A percentile compares a stretch with the other conserved stretches of the same genome.
These are phyloP conservation scores for Chanos chanos DNA, from an alignment of 2,797 vertebrate genomes.

Conservation along the genomic window DNA sequence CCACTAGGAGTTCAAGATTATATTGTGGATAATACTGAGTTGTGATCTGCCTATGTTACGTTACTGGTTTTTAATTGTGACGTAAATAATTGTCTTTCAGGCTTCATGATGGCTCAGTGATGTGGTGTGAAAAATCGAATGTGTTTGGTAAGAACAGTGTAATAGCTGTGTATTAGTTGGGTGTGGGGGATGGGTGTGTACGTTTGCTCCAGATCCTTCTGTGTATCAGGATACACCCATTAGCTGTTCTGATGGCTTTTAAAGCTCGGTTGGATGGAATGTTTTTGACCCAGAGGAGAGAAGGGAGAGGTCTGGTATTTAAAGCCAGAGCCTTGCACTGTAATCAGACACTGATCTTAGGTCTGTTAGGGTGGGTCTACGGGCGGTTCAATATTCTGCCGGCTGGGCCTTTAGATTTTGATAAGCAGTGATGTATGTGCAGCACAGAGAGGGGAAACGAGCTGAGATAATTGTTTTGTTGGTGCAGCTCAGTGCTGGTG, in stretches of 20 bases:
- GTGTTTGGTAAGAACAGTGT: no score
- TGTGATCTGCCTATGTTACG: no score
- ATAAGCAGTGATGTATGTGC: slow-evolving; percentile 56
- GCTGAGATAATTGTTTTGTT: slow-evolving; percentile 51
- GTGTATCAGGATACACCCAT: background rate
- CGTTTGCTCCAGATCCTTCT: no score
- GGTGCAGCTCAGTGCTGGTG: slow-evolving; percentile 32
- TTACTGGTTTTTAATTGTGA: no score
- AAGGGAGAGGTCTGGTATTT: slow-evolving; percentile 34
- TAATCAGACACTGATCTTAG: slow-evolving; percentile 57
- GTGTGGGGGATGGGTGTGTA: no score
- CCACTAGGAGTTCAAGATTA: no score
- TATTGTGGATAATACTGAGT: no score
- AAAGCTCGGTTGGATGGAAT: background rate
- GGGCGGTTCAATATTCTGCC: slow-evolving; percentile 22
- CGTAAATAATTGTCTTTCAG: no score
- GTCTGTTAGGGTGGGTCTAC: slow-evolving; percentile 20
- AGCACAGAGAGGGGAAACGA: slow-evolving; percentile 32
- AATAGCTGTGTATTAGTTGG: no score
- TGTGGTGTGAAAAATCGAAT: no score
- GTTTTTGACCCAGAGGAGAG: background rate
- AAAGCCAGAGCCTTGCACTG: slow-evolving; percentile 34
- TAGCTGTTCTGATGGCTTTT: background rate
- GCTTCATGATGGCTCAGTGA: no score
- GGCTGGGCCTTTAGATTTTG: slow-evolving; percentile 45